Evolutionary conservation across 2,797 vertebrate species (phyloP).

Genomic region (Lepilemur septentrionalis): DNA sequence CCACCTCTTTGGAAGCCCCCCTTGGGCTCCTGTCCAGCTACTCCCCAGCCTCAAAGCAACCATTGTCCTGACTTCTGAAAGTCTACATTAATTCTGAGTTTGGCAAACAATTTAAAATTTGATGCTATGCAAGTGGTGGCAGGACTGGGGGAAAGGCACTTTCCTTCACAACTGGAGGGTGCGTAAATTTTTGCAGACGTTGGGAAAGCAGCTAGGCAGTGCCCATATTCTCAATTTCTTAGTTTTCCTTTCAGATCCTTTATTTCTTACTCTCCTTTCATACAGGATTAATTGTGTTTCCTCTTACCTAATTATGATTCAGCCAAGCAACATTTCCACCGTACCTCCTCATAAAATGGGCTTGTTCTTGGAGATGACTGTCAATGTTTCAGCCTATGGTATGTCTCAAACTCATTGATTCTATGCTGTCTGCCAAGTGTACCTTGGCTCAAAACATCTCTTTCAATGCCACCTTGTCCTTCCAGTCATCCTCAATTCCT

Average conservation of each 20-base stretch:
- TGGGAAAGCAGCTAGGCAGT: background rate
- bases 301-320: background rate
- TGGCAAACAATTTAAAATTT: background rate
- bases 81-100: background rate
- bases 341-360: background rate
- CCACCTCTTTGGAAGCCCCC: background rate
- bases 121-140: background rate
- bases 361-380: background rate
- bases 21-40: background rate
- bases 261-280: background rate
- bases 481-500: background rate
- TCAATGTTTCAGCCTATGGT: background rate
- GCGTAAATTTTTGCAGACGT: background rate
- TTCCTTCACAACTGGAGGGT: background rate
- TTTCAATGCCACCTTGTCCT: conserved; percentile 26
- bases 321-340: background rate
- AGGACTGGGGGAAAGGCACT: background rate
- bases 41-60: background rate
- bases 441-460: background rate
- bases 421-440: background rate
- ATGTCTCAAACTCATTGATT: background rate
- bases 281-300: background rate
- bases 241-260: background rate
- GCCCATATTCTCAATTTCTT: background rate
- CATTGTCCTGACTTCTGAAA: background rate